These are phyloP conservation scores for Hanleya hanleyi DNA, from an alignment of 2,888 invertebrate genomes.

Conservation along the genomic window DNA sequence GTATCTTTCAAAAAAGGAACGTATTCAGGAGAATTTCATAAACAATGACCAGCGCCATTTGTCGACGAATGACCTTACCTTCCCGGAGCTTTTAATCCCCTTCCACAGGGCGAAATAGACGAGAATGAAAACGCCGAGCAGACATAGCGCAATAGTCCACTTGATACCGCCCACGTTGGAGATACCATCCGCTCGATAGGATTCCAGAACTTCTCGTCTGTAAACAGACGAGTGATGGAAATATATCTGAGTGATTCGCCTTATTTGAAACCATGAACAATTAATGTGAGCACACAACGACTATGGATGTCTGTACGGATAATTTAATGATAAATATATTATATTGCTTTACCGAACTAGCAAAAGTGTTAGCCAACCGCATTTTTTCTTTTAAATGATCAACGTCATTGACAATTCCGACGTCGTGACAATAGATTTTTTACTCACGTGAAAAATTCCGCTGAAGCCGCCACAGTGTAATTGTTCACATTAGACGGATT, in stretches of 20 bases:
- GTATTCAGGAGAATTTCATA: background rate
- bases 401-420: too few species aligned
- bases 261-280: too few species aligned
- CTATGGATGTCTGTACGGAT: background rate
- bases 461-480: slow-evolving; percentile 46
- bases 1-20: background rate
- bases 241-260: too few species aligned
- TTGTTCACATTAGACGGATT: slow-evolving; percentile 26
- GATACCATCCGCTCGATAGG: slow-evolving; percentile 62
- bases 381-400: too few species aligned
- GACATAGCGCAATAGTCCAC: slow-evolving; percentile 69
- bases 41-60: too few species aligned
- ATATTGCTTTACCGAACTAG: too few species aligned
- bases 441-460: slow-evolving; percentile 60
- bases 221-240: slow-evolving; percentile 14
- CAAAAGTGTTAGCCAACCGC: too few species aligned
- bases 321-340: too few species aligned
- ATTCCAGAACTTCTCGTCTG: slow-evolving; percentile 67
- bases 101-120: slow-evolving; percentile 74
- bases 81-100: slow-evolving; percentile 73
- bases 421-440: background rate
- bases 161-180: slow-evolving; percentile 68
- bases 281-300: too few species aligned
- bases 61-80: slow-evolving; percentile 53
- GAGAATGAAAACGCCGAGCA: slow-evolving; percentile 69